These are phyloP conservation scores for Formica exsecta DNA, from an alignment of 1,140 invertebrate species.

Conservation along the genomic window DNA sequence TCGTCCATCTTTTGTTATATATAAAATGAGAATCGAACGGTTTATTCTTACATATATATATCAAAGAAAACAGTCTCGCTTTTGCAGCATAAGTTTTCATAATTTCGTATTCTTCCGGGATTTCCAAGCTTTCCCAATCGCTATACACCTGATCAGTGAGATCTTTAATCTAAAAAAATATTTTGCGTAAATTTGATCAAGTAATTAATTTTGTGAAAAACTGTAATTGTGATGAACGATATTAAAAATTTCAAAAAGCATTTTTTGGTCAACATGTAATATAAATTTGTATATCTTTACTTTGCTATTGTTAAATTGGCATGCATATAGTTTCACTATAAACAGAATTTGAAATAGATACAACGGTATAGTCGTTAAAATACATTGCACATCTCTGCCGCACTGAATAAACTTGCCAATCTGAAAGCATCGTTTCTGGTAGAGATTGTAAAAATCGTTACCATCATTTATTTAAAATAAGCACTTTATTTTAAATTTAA, in stretches of 20 bases:
- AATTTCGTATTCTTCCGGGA: conserved; percentile 15
- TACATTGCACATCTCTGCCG: background rate
- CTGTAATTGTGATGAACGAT: background rate
- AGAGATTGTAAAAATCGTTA: too few relatives aligned
- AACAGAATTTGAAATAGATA: background rate
- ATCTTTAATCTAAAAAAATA: conserved; percentile 12
- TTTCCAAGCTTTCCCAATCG: background rate
- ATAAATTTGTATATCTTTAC: background rate
- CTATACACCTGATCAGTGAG: background rate
- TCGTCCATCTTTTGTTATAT: background rate
- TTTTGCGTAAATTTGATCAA: background rate
- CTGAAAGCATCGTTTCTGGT: too few relatives aligned
- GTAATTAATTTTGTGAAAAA: background rate
- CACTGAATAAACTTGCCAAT: background rate
- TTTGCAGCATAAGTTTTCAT: conserved; percentile 6
- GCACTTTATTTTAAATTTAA: too few relatives aligned
- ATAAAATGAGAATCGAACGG: background rate
- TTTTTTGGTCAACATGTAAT: background rate
- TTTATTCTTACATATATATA: background rate
- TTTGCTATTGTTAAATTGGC: background rate
- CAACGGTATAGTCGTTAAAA: background rate
- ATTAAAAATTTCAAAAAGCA: background rate
- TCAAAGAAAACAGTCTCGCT: background rate
- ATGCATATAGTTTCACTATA: background rate
- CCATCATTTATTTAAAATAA: too few relatives aligned